phyloP scores from a whole-genome alignment of 2,113 vertebrate species.

The Perognathus longimembris region DNA sequence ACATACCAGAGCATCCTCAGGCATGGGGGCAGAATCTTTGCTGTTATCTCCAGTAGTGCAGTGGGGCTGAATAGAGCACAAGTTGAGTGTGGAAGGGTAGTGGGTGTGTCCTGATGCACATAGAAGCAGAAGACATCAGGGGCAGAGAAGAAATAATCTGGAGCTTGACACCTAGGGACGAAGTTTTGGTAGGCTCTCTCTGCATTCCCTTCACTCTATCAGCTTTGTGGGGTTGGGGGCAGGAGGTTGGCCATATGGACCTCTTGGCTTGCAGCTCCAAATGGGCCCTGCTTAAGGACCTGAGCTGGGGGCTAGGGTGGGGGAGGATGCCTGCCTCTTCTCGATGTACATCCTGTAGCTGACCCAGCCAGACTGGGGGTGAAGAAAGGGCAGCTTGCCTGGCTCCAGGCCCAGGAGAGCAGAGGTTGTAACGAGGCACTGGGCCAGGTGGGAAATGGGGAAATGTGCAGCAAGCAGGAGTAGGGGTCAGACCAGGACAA shows the following conservation, averaged over 20 bases:
- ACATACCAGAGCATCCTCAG: not conserved
- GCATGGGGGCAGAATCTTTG: not conserved
- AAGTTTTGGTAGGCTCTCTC: not conserved
- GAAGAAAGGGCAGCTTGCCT: conserved; percentile 69
- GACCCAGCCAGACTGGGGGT: conserved; percentile 52
- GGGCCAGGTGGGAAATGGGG: conserved; percentile 34
- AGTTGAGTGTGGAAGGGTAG: too few relatives aligned
- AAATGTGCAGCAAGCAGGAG: conserved; percentile 25
- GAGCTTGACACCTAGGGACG: not conserved
- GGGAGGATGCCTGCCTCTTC: not conserved
- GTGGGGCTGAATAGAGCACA: not conserved
- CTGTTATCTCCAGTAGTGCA: not conserved
- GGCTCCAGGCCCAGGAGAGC: conserved; percentile 70
- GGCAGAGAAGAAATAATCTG: not conserved
- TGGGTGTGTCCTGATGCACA: not conserved
- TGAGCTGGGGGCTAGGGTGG: not conserved
- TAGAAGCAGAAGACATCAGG: not conserved
- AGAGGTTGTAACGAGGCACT: conserved; percentile 57
- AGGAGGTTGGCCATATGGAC: conserved; percentile 30
- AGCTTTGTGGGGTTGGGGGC: not conserved
- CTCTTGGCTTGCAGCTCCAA: conserved; percentile 34
- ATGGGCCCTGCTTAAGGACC: conserved; percentile 11
- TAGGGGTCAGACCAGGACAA: conserved; percentile 55
- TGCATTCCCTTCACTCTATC: not conserved
- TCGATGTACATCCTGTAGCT: conserved; percentile 62